Evolutionary conservation across 2,797 vertebrate genomes (phyloP).

Genomic region (Sebastiscus albofasciatus): DNA sequence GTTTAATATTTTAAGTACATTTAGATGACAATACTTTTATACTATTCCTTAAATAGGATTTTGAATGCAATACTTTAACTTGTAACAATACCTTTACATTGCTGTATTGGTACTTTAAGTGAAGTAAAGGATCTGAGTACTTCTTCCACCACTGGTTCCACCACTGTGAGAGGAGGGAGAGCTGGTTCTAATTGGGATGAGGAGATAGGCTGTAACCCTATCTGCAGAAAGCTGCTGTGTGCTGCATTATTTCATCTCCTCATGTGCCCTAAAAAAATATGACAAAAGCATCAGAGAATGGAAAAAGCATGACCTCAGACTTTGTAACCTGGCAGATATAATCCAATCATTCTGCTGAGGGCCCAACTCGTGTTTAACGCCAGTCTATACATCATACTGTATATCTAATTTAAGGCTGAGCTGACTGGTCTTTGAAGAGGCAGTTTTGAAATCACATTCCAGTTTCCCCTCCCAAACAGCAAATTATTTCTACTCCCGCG

Average conservation of each 20-base stretch:
- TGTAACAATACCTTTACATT: neutral
- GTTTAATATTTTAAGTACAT: neutral
- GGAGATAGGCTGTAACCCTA: slow-evolving; percentile 72
- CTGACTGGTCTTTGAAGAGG: slow-evolving; percentile 77
- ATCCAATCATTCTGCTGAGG: slow-evolving; percentile 76
- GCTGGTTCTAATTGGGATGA: slow-evolving; percentile 73
- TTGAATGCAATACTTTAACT: neutral
- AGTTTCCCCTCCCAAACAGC: slow-evolving; percentile 78
- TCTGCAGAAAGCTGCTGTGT: slow-evolving; percentile 67
- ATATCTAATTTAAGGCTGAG: slow-evolving; percentile 75
- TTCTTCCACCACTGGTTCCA: neutral
- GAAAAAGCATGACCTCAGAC: slow-evolving; percentile 82
- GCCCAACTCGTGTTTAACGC: slow-evolving; percentile 67
- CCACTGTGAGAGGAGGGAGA: slow-evolving; percentile 43
- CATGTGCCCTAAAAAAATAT: slow-evolving; percentile 67
- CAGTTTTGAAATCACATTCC: slow-evolving; percentile 80
- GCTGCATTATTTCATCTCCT: slow-evolving; percentile 78
- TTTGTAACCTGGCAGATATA: slow-evolving; percentile 77
- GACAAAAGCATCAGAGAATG: slow-evolving; percentile 74
- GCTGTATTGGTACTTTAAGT: neutral
- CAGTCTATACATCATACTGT: slow-evolving; percentile 82
- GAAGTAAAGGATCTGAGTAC: neutral
- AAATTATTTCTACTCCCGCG: slow-evolving; percentile 79
- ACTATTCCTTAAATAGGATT: neutral
- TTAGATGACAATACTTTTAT: neutral